Percentiles rank a stretch among this genome's conserved stretches.
Evolutionary conservation across 1,140 invertebrate species (phyloP).

Genomic region (Nephotettix cincticeps): DNA sequence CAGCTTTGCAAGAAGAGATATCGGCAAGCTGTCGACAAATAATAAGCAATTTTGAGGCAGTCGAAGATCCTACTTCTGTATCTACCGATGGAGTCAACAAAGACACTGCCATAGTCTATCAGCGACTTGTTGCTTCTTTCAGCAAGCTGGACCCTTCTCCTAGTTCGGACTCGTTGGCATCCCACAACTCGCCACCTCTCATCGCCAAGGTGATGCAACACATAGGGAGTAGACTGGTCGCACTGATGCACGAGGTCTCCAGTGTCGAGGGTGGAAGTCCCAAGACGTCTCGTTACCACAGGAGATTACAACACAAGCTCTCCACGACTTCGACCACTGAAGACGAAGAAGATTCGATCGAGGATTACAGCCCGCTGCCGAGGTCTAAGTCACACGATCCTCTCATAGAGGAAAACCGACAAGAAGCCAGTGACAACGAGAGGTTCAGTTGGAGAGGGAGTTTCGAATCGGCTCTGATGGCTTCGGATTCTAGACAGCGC

Average conservation of each 20-base stretch:
- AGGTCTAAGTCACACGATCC: conserved; percentile 77
- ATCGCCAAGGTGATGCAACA: conserved; percentile 91
- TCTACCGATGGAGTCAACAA: conserved; percentile 53
- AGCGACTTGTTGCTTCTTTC: conserved; percentile 76
- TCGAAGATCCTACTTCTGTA: conserved; percentile 50
- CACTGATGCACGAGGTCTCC: conserved; percentile 86
- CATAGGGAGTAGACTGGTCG: conserved; percentile 84
- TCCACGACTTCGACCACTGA: conserved; percentile 69
- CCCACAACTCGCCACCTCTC: conserved; percentile 78
- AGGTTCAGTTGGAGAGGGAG: conserved; percentile 86
- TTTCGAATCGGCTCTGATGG: conserved; percentile 83
- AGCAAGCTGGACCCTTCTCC: conserved; percentile 64
- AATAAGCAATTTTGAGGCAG: conserved; percentile 77
- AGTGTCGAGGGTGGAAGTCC: conserved; percentile 40
- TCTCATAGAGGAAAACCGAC: conserved; percentile 58
- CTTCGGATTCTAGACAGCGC: conserved; percentile 72
- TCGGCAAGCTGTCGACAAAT: conserved; percentile 85
- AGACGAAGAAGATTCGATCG: conserved; percentile 68
- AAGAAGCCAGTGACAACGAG: conserved; percentile 85
- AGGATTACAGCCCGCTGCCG: conserved; percentile 57
- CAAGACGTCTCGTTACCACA: conserved; percentile 48
- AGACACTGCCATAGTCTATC: conserved; percentile 80
- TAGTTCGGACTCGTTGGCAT: conserved; percentile 49
- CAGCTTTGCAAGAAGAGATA: conserved; percentile 78
- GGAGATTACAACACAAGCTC: conserved; percentile 55